A percentile compares a stretch with the other conserved stretches of the same genome.
Conservation (phyloP, 2,797 vertebrate species). For the Lacerta viridis region DNA sequence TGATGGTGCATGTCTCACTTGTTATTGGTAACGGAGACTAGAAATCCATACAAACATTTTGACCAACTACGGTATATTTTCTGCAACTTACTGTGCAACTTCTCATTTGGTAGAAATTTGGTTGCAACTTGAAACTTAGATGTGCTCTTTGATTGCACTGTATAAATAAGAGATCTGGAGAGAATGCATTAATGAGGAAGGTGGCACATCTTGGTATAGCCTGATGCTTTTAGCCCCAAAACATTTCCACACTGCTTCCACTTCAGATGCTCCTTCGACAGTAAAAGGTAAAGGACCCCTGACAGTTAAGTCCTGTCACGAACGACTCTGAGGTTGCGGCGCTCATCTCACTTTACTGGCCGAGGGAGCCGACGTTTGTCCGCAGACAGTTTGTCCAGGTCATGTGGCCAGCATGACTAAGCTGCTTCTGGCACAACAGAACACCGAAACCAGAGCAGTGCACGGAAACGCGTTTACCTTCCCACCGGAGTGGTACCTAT, state of each 20-base stretch:
- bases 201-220: too few species aligned
- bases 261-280: not conserved
- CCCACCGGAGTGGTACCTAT: too few species aligned
- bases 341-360: too few species aligned
- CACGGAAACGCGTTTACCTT: too few species aligned
- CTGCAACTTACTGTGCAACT: not conserved
- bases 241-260: not conserved
- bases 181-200: not conserved
- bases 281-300: too few species aligned
- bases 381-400: too few species aligned
- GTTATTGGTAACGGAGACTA: not conserved
- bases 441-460: too few species aligned
- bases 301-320: too few species aligned
- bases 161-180: not conserved
- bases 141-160: not conserved
- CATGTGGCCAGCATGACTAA: too few species aligned
- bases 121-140: not conserved
- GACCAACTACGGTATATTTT: not conserved
- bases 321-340: too few species aligned
- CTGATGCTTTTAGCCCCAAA: not conserved
- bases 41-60: not conserved
- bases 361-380: too few species aligned
- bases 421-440: too few species aligned
- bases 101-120: not conserved
- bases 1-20: not conserved